A percentile compares a stretch with the other conserved stretches of the same genome.
phyloP scores from a whole-genome alignment of 2,113 vertebrate genomes.

The Bothrops jararaca region DNA sequence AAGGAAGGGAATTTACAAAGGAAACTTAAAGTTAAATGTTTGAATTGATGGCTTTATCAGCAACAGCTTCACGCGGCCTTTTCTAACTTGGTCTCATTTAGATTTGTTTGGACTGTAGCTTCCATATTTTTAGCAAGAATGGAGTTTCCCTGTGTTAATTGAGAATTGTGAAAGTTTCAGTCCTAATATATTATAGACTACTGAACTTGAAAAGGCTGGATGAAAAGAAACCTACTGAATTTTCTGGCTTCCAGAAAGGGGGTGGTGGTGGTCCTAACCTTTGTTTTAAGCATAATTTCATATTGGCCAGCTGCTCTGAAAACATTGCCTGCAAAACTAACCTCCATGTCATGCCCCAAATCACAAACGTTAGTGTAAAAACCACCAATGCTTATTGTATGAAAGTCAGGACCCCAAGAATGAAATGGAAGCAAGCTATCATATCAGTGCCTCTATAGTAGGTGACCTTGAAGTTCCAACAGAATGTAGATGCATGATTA shows the following conservation, averaged over 20 bases:
- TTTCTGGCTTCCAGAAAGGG: not conserved
- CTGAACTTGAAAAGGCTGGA: not conserved
- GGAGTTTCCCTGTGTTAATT: not conserved
- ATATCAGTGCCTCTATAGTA: not conserved
- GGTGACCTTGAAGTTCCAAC: conserved; percentile 15
- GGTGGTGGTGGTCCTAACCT: not conserved
- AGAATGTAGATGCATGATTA: not conserved
- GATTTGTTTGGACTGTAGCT: not conserved
- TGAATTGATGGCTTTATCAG: not conserved
- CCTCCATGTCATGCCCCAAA: not conserved
- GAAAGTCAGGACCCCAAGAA: not conserved
- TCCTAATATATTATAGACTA: not conserved
- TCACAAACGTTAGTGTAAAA: not conserved
- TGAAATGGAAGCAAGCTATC: not conserved
- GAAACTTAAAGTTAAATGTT: not conserved
- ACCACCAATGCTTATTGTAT: not conserved
- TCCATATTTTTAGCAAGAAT: not conserved
- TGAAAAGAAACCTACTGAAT: not conserved
- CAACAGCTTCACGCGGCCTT: not conserved
- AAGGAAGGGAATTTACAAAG: not conserved
- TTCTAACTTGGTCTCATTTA: not conserved
- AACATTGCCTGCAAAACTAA: not conserved
- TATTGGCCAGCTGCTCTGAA: not conserved
- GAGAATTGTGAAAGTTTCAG: not conserved
- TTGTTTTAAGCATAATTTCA: conserved; percentile 21